These are phyloP conservation scores for Gobionotothen gibberifrons DNA, from an alignment of 2,797 vertebrate species.

Conservation along the genomic window DNA sequence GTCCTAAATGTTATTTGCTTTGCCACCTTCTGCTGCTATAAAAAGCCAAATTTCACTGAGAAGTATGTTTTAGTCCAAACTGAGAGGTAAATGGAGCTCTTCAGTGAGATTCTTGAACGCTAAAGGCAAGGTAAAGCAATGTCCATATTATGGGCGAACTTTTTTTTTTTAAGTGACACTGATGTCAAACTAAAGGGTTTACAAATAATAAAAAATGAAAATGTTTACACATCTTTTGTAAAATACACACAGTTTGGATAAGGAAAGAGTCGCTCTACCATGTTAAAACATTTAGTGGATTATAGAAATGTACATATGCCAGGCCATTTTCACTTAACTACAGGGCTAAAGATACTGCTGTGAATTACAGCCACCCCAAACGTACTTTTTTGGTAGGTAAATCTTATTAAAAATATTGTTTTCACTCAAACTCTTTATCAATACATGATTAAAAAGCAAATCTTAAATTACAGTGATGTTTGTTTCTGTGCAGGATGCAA, in stretches of 20 bases:
- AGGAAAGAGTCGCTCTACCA: background rate
- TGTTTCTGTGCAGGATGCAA: conserved; percentile 60
- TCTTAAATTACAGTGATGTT: conserved; percentile 73
- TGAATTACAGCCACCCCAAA: conserved; percentile 66
- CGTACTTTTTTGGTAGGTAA: conserved; percentile 54
- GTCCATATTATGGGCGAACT: background rate
- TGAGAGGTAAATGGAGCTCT: conserved; percentile 35
- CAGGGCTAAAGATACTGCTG: conserved; percentile 35
- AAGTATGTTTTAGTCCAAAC: conserved; percentile 26
- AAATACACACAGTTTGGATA: conserved; percentile 6
- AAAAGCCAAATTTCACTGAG: background rate
- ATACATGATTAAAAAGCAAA: conserved; percentile 66
- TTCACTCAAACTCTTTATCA: conserved; percentile 37
- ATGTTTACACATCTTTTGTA: conserved; percentile 3
- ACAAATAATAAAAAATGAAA: background rate
- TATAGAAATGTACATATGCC: background rate
- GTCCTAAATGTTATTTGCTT: background rate
- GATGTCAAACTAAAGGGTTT: background rate
- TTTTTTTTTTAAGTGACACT: conserved; percentile 9
- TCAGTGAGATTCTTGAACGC: conserved; percentile 15
- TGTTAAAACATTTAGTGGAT: conserved; percentile 4
- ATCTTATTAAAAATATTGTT: conserved; percentile 53
- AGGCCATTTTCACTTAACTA: background rate
- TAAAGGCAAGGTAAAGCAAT: background rate
- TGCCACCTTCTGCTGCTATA: background rate